phyloP scores from a whole-genome alignment of 2,888 invertebrate genomes.

The Athalia circularis region DNA sequence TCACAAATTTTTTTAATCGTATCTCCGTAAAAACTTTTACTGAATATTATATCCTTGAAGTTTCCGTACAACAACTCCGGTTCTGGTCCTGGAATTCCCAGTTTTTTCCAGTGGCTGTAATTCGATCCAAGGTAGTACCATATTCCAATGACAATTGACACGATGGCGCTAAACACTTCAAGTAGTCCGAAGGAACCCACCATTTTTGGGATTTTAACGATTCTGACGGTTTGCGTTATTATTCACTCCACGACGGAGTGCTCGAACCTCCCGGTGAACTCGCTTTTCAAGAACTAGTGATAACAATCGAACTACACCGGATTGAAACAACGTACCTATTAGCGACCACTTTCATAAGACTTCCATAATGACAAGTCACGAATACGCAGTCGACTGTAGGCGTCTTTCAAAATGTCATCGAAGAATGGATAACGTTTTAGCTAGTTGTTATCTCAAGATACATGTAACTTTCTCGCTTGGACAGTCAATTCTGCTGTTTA shows the following conservation, averaged over 20 bases:
- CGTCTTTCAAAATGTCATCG: too few species aligned
- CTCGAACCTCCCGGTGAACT: too few species aligned
- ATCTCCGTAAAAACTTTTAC: conserved; percentile 65
- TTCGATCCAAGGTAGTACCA: conserved; percentile 68
- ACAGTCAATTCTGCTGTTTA: too few species aligned
- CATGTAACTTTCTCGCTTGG: too few species aligned
- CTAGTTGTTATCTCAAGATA: too few species aligned
- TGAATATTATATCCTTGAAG: conserved; percentile 63
- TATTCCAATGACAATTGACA: conserved; percentile 48
- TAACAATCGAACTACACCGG: too few species aligned
- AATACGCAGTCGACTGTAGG: too few species aligned
- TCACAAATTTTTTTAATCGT: conserved; percentile 68
- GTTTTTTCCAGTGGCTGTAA: conserved; percentile 73
- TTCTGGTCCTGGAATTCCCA: conserved; percentile 67
- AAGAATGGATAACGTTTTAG: too few species aligned
- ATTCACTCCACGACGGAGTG: background rate
- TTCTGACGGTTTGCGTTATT: background rate
- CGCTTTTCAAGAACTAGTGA: too few species aligned
- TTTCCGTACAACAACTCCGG: conserved; percentile 73
- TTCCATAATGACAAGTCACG: too few species aligned
- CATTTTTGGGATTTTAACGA: background rate
- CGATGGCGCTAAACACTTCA: conserved; percentile 51
- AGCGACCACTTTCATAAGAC: too few species aligned
- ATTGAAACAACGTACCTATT: too few species aligned
- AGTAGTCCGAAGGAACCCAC: conserved; percentile 12